These are phyloP conservation scores for Cheilosia pagana DNA, from an alignment of 2,888 invertebrate genomes.

Conservation along the genomic window DNA sequence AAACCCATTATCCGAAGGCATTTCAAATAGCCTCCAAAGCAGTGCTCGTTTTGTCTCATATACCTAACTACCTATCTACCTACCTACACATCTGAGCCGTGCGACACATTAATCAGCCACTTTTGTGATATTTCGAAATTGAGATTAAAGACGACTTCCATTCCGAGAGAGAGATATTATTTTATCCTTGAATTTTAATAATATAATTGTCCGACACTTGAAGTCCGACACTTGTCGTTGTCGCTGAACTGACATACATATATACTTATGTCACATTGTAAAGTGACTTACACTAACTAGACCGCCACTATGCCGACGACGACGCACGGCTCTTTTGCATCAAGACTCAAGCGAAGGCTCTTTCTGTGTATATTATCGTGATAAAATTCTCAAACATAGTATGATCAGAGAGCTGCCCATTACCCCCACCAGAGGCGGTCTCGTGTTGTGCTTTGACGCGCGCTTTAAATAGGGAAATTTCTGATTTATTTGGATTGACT, in stretches of 20 bases:
- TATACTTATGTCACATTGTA: conserved; percentile 37
- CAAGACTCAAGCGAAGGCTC: neutral
- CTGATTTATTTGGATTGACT: conserved; percentile 73
- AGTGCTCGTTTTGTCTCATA: conserved; percentile 11
- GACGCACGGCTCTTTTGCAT: neutral
- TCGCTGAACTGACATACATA: neutral
- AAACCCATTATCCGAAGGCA: conserved; percentile 35
- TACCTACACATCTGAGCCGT: conserved; percentile 1
- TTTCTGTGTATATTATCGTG: conserved; percentile 10
- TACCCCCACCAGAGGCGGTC: conserved; percentile 18
- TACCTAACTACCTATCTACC: neutral
- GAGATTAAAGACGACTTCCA: conserved; percentile 68
- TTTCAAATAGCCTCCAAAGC: conserved; percentile 2
- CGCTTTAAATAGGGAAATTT: conserved; percentile 64
- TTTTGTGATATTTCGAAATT: conserved; percentile 56
- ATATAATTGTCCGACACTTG: conserved; percentile 74
- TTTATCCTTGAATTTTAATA: conserved; percentile 76
- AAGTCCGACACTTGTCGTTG: conserved; percentile 46
- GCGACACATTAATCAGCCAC: conserved; percentile 52
- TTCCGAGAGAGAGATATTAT: conserved; percentile 64
- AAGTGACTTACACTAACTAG: conserved; percentile 40
- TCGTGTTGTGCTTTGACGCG: conserved; percentile 59
- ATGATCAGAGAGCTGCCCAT: neutral
- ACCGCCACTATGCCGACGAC: neutral
- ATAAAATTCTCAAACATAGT: conserved; percentile 1